phyloP scores from a whole-genome alignment of 2,113 vertebrate species.

The Orycteropus afer region DNA sequence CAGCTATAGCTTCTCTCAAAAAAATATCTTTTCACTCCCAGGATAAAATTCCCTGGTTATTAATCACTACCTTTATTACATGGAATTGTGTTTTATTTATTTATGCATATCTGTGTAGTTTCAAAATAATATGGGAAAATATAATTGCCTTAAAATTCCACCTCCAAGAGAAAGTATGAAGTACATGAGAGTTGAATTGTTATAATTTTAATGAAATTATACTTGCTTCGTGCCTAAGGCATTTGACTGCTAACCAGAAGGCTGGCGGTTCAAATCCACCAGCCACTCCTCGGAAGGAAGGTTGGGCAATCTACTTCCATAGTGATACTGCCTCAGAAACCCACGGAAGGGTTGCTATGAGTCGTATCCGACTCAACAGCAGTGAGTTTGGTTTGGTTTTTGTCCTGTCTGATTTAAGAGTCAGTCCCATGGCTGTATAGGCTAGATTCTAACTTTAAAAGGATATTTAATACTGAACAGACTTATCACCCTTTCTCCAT shows the following conservation, averaged over 20 bases:
- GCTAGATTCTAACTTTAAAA: constrained; percentile 36
- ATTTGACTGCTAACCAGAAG: no score
- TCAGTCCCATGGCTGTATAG: not conserved
- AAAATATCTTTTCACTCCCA: not conserved
- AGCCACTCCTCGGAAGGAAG: no score
- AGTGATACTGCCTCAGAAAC: no score
- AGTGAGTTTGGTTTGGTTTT: no score
- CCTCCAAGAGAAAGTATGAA: not conserved
- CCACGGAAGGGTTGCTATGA: no score
- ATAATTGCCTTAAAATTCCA: constrained; percentile 33
- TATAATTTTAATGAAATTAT: constrained; percentile 39
- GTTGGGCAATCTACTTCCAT: no score
- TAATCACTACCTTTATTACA: not conserved
- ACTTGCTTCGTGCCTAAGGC: no score
- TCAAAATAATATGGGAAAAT: constrained; percentile 40
- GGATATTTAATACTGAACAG: not conserved
- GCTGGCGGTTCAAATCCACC: no score
- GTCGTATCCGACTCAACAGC: no score
- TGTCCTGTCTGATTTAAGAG: not conserved
- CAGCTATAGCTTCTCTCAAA: not conserved
- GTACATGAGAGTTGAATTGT: not conserved
- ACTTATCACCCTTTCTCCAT: not conserved
- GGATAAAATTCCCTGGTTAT: constrained; percentile 31
- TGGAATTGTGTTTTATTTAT: constrained; percentile 39
- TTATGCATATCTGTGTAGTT: constrained; percentile 26